Base-by-base conservation (phyloP, 2,113 vertebrate species). In the Sturnus vulgaris region DNA sequence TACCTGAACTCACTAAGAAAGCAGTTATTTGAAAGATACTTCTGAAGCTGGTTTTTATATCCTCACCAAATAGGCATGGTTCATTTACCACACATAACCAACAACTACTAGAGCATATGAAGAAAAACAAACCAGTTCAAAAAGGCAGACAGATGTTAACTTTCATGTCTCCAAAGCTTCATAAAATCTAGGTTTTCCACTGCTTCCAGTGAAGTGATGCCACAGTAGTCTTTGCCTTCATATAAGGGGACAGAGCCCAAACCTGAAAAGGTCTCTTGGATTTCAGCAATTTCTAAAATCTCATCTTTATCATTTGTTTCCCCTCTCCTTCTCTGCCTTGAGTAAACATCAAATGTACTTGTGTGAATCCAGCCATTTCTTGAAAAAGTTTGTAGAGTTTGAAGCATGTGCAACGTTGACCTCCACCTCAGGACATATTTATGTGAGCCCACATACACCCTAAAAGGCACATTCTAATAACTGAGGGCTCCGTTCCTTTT, bases 381-480 rank as follows among this genome's bases (percentile, higher is more conserved):
- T 78, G 13, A 59, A 68, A 87, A 3, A 52, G 3, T 8, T 7
- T 18, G 9, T 10, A n/a, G 33, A 52, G 28, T 30, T 28, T 84
- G 7, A 55, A 64, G 49, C 19, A 56, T 23, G 5, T 35, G 10
- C 50, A 76, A 12, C 4, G 1, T 8, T 72, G 31, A 50, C 59
- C 27, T 93, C 53, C 31, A 44, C n/a, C 57, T 52, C 25, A 69
- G 73, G 10, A 68, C 10, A 20, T 5, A 12, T 9, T 86, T 44
- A 40, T 0, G 2, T 42, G 22, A 91, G 9, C 14, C 16, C 40
- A 69, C 0, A 1, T 12, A 37, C 8, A 53, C n/a, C 19, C 76
- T 66, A 39, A 50, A 80, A 53, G 49, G 30, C 21, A n/a, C 0
- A 0, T 47, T 80, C 33, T 76, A 61, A 68, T 46, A 88, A 9